Evolutionary conservation across 2,888 invertebrate genomes (phyloP).

Genomic region (Polia nebulosa): DNA sequence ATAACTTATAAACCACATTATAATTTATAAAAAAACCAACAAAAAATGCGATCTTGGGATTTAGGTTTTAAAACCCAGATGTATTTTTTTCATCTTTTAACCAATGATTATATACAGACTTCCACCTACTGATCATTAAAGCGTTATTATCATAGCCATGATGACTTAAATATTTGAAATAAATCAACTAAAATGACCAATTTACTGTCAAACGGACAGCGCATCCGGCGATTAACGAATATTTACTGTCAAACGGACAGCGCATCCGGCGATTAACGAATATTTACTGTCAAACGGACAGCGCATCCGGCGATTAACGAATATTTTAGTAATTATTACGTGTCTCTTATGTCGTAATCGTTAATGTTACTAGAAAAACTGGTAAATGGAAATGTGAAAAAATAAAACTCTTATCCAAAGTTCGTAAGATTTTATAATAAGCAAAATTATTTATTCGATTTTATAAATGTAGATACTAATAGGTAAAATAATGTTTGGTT

Average conservation of each 20-base stretch:
- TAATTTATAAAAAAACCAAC: too few relatives aligned
- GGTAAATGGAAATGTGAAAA: constrained; percentile 10
- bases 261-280: constrained; percentile 57
- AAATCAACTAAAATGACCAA: constrained; percentile 54
- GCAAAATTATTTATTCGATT: background rate
- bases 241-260: constrained; percentile 42
- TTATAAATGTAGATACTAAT: background rate
- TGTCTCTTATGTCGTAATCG: constrained; percentile 17
- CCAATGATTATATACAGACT: constrained; percentile 1
- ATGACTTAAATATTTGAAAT: constrained; percentile 50
- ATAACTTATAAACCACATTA: too few relatives aligned
- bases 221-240: constrained; percentile 56
- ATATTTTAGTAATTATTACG: constrained; percentile 53
- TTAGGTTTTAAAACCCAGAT: background rate
- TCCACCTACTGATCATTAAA: constrained; percentile 19
- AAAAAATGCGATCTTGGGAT: too few relatives aligned
- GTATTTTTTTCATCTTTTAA: background rate
- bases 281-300: constrained; percentile 48
- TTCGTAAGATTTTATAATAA: background rate
- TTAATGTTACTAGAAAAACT: constrained; percentile 21
- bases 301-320: constrained; percentile 52
- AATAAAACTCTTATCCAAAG: background rate
- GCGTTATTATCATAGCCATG: constrained; percentile 31
- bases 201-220: constrained; percentile 45
- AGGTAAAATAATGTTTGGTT: background rate